Conservation (phyloP, 2,113 vertebrate species). For the Vicugna pacos region DNA sequence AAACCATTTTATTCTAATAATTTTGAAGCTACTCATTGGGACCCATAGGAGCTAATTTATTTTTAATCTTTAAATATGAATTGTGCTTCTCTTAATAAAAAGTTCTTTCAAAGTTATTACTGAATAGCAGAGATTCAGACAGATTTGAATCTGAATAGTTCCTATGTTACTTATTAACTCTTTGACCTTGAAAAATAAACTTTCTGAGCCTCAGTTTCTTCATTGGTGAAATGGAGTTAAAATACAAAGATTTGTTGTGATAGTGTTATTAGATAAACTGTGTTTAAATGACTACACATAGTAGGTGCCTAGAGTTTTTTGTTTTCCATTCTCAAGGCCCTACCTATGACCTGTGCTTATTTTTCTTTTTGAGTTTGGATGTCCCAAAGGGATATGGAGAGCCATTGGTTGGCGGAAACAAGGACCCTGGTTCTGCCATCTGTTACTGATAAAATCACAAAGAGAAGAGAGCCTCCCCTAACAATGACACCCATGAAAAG, state of each 20-base stretch:
- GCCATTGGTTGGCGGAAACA: not conserved
- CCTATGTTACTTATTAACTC: not conserved
- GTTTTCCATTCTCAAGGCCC: not conserved
- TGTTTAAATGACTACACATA: not conserved
- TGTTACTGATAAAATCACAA: not conserved
- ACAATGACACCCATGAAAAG: not conserved
- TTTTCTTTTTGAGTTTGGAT: not conserved
- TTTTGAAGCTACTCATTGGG: not conserved
- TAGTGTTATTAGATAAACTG: not conserved
- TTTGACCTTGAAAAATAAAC: not conserved
- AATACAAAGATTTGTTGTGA: not conserved
- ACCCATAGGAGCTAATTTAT: not conserved
- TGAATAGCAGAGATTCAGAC: not conserved
- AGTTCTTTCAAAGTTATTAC: not conserved
- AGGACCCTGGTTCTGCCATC: not conserved
- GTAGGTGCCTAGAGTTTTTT: not conserved
- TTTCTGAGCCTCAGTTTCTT: not conserved
- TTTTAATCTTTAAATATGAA: not conserved
- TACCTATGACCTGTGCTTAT: not conserved
- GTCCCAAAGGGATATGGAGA: not conserved
- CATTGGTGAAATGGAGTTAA: not conserved
- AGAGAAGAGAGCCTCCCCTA: not conserved
- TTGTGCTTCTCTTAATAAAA: not conserved
- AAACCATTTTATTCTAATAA: slow-evolving; percentile 13
- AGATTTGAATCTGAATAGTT: not conserved